Evolutionary conservation across 2,113 vertebrate species (phyloP), one percentile per base, ranked within the genome.

Genomic region (Cacatua alba): DNA sequence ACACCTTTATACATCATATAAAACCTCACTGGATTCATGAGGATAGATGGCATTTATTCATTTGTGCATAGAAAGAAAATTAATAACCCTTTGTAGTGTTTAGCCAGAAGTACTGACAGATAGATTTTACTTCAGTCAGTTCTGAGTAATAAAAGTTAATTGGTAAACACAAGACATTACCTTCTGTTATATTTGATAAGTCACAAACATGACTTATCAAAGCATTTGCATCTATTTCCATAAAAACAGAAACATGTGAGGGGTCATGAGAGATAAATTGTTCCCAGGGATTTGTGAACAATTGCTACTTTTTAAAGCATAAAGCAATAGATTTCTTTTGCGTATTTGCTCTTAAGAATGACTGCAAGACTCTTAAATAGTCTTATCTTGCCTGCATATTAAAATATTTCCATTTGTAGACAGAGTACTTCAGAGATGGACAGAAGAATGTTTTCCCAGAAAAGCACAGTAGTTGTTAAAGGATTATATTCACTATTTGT

Each of bases 111-210:
- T 65, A 69, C 82, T 65, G 65, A 79, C 88, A 95, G 59, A 55
- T 24, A 86, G 13, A 28, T 94, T 95, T 85, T 86, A 80, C 48
- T 90, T 84, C 76, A 81, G 88, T 75, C 60, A 44, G 64, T 44
- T 92, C 92, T 90, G 77, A 96, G 88, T 92, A 96, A 92, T 92
- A 89, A 62, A 93, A 92, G 39, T 81, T 90, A 95, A 89, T 81
- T 91, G 90, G 88, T 59, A 96, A 93, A 94, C 72, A 79, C 7
- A 94, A 79, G 81, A 72, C 52, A 76, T 79, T 62, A 89, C 76
- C 52, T 89, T 88, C 82, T 82, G 49, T 51, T 85, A 3, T 78
- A 80, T 72, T 84, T 80, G 82, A 63, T 88, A 91, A 92, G 71
- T 87, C 84, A 79, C 81, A 75, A 35, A 59, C 35, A 9, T 35